Evolutionary conservation across 2,797 vertebrate genomes (phyloP), one percentile per base, ranked within the genome.

Genomic region (Pachyuromys duprasi): DNA sequence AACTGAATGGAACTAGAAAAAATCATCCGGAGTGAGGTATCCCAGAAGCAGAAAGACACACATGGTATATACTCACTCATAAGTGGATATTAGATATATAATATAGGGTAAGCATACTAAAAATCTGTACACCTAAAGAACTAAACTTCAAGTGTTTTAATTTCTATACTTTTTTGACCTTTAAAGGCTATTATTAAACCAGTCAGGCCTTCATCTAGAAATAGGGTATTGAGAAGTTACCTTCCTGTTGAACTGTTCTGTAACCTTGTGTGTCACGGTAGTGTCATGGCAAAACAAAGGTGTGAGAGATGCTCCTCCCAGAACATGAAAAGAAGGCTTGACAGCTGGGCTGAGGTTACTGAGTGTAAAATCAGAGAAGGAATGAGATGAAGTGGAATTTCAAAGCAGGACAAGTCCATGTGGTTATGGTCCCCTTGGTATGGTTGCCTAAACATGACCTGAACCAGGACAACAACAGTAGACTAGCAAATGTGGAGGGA

Each of bases 151-250:
- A 49, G 49, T 49, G 49, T 49, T 49, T 49, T 53, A 75, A 65
- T 80, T 9, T 78, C 45, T 89, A 8, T 53, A 7, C 55, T 42
- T 93, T 91, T 89, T 79, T 84, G 26, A 31, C 12, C 26, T 22
- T 81, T 81, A 74, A 90, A 84, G 69, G n/a, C 42, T 87, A 12
- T 90, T 92, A 39, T 78, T 45, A 94, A 86, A 81, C 62, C 5
- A 83, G 62, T 53, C 8, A 26, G 20, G 12, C 42, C 33, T 63
- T 28, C n/a, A 60, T 53, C 24, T 79, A 83, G 65, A 55, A 89
- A 65, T 14, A 91, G 33, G 33, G 26, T 78, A 18, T 49, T 82
- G 53, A 86, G 28, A 42, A 20, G 3, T 67, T 83, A 74, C 9
- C 57, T 90, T 70, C 94, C 36, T n/a, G 5, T 90, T 55, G 55